Base-by-base conservation (phyloP, 2,113 vertebrate species). In the Oryzias celebensis region DNA sequence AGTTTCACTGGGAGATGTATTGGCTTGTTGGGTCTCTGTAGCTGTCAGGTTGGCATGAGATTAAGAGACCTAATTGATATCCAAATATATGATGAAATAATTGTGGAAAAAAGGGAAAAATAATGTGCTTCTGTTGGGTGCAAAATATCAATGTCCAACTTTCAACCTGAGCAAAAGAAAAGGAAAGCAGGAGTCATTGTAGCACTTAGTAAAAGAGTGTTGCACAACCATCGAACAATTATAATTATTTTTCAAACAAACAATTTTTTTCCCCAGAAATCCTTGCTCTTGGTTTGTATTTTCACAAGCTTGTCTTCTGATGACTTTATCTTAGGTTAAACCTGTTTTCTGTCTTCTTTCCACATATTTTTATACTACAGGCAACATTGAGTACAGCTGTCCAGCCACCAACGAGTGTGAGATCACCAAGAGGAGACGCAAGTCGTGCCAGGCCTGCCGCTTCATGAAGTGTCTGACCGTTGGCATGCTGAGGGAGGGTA, bases 381-480 rank as follows among this genome's bases (percentile, higher is more conserved):
- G 97, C 88, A 99, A 98, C 89, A 99, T 99, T 78, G 97, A 99
- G 86, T 98, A 98, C 85, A 98, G 97, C 94, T 98, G 97, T 89
- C 97, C 97, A 14, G 97, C 97, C 85, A 98, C 97, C 1, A 98
- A 98, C 18, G 97, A 98, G 90, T 98, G 97, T 78, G 97, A 98
- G 91, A 99, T 98, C 92, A 99, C 97, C 68, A 99, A 99, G 89
- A 96, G 97, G 83, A 94, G 97, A 93, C 96, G 97, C 91, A 99
- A 99, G 88, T 99, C 97, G 46, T 98, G 97, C 94, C 96, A 98
- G 92, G 97, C 96, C 71, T 99, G 97, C 89, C 96, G 97, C 88
- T 99, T 98, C 91, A 99, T 99, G 97, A 99, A 99, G 91, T 99
- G 97, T 94, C 93, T 99, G 84, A 99, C 95, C 90, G 97, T 99